phyloP scores from a whole-genome alignment of 1,140 invertebrate genomes.

The Aphaenogaster rudis region DNA sequence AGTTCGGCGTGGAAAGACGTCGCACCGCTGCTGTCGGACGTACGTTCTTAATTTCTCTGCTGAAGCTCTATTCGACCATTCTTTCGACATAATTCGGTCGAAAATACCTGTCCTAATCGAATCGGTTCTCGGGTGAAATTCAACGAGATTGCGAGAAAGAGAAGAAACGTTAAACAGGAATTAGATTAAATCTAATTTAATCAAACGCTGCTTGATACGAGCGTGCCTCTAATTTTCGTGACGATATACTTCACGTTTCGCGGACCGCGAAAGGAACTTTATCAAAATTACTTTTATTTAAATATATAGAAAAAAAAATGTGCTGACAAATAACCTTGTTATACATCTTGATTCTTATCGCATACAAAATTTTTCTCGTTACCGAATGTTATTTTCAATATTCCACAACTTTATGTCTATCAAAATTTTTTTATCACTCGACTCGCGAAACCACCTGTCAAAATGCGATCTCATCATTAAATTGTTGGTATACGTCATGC shows the following conservation, averaged over 20 bases:
- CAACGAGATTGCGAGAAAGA: conserved; percentile 34
- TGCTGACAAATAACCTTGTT: not conserved
- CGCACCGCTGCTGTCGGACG: conserved; percentile 41
- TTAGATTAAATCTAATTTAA: conserved; percentile 37
- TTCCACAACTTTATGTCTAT: conserved; percentile 9
- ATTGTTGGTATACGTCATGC: conserved; percentile 24
- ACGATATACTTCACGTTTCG: not conserved
- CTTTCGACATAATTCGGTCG: conserved; percentile 38
- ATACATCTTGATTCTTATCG: not conserved
- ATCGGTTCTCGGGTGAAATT: conserved; percentile 52
- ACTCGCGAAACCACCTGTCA: conserved; percentile 19
- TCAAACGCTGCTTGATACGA: not conserved
- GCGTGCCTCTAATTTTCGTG: not conserved
- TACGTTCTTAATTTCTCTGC: conserved; percentile 63
- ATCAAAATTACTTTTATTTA: not conserved
- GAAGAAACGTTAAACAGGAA: conserved; percentile 1
- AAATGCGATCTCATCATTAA: conserved; percentile 44
- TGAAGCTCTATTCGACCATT: conserved; percentile 30
- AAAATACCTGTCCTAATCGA: conserved; percentile 32
- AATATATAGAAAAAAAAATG: not conserved
- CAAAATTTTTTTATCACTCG: conserved; percentile 29
- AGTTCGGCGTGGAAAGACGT: conserved; percentile 53
- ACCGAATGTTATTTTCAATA: conserved; percentile 36
- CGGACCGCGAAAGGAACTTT: not conserved
- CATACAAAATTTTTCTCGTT: conserved; percentile 2